phyloP scores from a whole-genome alignment of 2,797 vertebrate species.

The Pelodytes ibericus region DNA sequence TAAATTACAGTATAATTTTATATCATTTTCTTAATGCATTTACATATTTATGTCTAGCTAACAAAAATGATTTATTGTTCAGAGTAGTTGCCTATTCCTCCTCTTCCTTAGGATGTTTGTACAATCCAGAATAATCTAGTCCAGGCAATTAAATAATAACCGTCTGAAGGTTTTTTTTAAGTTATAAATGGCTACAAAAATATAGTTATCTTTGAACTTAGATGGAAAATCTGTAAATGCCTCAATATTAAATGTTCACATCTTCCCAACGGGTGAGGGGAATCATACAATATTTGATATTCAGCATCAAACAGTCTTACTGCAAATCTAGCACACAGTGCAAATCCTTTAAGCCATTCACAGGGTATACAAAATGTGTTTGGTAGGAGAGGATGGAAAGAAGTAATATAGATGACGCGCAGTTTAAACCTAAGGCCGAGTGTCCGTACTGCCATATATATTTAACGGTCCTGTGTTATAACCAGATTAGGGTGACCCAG shows the following conservation, averaged over 20 bases:
- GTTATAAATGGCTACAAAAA: background rate
- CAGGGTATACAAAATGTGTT: background rate
- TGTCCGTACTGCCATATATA: background rate
- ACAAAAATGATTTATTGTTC: too few relatives aligned
- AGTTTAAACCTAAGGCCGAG: background rate
- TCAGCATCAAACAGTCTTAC: background rate
- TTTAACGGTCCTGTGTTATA: background rate
- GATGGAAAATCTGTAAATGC: background rate
- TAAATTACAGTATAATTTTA: too few relatives aligned
- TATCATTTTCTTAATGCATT: too few relatives aligned
- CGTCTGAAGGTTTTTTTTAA: background rate
- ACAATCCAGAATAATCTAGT: background rate
- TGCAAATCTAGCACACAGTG: background rate
- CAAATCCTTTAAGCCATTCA: conserved; percentile 4
- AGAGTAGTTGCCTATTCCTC: too few relatives aligned
- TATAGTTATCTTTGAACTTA: conserved; percentile 3
- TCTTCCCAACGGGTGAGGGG: background rate
- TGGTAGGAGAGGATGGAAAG: background rate
- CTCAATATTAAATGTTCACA: background rate
- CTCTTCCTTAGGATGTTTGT: too few relatives aligned
- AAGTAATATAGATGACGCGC: background rate
- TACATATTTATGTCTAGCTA: too few relatives aligned
- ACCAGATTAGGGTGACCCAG: background rate
- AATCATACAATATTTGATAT: background rate
- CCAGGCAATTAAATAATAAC: background rate